Conservation (phyloP, 2,113 vertebrate genomes). For the Ranitomeya variabilis region DNA sequence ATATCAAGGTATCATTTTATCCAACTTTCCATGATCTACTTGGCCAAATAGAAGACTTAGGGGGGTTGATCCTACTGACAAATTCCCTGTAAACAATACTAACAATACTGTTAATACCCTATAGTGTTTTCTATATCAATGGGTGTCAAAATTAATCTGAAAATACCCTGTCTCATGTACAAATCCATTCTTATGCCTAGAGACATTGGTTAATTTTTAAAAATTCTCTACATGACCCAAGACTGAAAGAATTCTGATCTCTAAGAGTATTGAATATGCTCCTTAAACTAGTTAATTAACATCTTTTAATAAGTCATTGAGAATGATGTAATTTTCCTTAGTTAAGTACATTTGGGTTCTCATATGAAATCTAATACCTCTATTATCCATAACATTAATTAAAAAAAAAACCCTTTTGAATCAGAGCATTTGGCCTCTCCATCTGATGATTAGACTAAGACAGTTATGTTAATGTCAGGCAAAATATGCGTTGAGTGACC, state of each 20-base stretch:
- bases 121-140: neutral
- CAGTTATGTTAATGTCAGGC: conserved; percentile 62
- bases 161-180: neutral
- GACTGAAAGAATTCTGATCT: conserved; percentile 8
- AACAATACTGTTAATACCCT: neutral
- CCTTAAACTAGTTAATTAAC: conserved; percentile 35
- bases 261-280: neutral
- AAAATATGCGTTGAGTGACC: conserved; percentile 68
- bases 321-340: conserved; percentile 58
- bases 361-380: conserved; percentile 64
- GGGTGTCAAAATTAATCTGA: neutral
- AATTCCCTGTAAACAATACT: neutral
- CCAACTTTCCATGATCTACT: too few relatives aligned
- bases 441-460: conserved; percentile 62
- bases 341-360: conserved; percentile 66
- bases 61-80: too few relatives aligned
- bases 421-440: conserved; percentile 65
- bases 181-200: neutral
- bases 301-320: conserved; percentile 43
- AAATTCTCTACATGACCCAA: neutral
- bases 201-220: neutral
- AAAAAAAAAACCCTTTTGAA: conserved; percentile 60
- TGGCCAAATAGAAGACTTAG: too few relatives aligned
- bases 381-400: conserved; percentile 69
- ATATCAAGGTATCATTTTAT: too few relatives aligned